Evolutionary conservation across 2,797 vertebrate species (phyloP).

Genomic region (Chlorospingus semifuscus): DNA sequence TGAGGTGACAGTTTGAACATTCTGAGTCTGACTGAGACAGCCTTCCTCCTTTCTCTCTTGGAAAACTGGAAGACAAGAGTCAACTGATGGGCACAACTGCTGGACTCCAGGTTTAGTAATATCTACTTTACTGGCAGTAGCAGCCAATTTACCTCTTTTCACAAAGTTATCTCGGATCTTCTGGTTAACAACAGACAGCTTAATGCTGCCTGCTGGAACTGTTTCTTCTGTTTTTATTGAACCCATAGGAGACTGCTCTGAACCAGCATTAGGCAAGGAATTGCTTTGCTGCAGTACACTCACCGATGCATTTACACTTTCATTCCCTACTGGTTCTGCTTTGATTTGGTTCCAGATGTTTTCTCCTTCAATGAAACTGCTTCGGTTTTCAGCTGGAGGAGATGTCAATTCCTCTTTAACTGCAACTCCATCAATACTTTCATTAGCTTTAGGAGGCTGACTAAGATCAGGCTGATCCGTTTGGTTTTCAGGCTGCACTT

Average conservation of each 20-base stretch:
- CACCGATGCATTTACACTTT: not conserved
- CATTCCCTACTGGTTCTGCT: conserved; percentile 43
- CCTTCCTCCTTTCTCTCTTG: conserved; percentile 69
- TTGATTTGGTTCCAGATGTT: conserved; percentile 52
- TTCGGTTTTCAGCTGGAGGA: conserved; percentile 30
- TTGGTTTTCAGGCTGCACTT: conserved; percentile 58
- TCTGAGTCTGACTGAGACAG: conserved; percentile 52
- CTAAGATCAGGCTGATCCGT: conserved; percentile 19
- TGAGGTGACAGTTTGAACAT: conserved; percentile 59
- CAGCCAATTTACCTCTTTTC: conserved; percentile 65
- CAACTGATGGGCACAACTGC: conserved; percentile 38
- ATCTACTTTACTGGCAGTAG: conserved; percentile 14
- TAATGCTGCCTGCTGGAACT: conserved; percentile 48
- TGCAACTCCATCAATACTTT: conserved; percentile 26
- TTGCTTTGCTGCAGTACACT: conserved; percentile 7
- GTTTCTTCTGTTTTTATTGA: conserved; percentile 61
- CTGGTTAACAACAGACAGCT: conserved; percentile 67
- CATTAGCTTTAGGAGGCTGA: conserved; percentile 41
- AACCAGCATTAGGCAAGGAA: conserved; percentile 24
- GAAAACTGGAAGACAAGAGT: conserved; percentile 69
- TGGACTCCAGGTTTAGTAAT: conserved; percentile 27
- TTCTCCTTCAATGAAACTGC: conserved; percentile 24
- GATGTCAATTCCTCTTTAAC: conserved; percentile 56
- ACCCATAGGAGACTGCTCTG: conserved; percentile 8
- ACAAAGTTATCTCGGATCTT: conserved; percentile 64